These are phyloP conservation scores for Adelphocoris suturalis DNA, from an alignment of 2,888 invertebrate species.

Conservation along the genomic window DNA sequence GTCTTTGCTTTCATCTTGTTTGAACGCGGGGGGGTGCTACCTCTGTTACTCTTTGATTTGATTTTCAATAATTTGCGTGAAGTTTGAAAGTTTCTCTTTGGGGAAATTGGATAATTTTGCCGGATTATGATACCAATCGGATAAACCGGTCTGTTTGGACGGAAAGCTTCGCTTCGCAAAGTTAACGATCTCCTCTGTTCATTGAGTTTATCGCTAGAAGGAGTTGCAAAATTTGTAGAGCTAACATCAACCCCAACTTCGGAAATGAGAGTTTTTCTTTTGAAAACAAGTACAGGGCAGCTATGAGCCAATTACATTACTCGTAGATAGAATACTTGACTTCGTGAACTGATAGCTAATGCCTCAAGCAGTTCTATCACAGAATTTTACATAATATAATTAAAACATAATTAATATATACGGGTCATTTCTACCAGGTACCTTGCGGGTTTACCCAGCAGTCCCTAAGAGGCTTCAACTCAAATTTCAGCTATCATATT, in stretches of 20 bases:
- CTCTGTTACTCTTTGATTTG: slow-evolving; percentile 35
- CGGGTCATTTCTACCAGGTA: no score
- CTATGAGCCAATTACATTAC: background rate
- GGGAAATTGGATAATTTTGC: slow-evolving; percentile 27
- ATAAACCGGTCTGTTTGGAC: slow-evolving; percentile 16
- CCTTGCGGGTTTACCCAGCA: no score
- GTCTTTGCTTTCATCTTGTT: slow-evolving; percentile 32
- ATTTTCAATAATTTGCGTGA: slow-evolving; percentile 28
- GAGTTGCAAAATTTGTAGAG: background rate
- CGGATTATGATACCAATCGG: slow-evolving; percentile 18
- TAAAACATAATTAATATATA: no score
- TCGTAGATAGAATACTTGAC: no score
- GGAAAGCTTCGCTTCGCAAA: background rate
- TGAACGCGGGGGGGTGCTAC: background rate
- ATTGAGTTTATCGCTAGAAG: slow-evolving; percentile 4
- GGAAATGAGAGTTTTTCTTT: background rate
- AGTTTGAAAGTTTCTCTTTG: background rate
- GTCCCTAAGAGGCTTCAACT: no score
- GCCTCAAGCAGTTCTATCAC: no score
- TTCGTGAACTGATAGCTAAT: no score
- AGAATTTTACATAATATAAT: no score
- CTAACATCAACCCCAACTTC: background rate
- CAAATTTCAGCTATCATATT: no score
- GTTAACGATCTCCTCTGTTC: background rate
- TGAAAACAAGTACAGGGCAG: background rate